Base-by-base conservation (phyloP, 2,888 invertebrate species). In the Clistopyga incitator region DNA sequence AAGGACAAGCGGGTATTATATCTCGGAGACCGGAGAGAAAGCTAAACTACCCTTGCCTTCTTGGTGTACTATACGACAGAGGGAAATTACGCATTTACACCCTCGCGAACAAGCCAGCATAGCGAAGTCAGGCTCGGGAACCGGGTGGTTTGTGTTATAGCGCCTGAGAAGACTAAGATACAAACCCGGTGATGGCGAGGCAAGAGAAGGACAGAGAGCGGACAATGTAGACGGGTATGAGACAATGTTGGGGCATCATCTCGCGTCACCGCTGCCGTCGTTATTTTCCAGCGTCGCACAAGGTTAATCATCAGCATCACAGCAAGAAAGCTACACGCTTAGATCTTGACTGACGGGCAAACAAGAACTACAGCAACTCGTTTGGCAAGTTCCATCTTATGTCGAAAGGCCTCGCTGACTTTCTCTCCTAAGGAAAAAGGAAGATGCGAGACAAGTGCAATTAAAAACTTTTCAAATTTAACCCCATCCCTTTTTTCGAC, bases 391-490 rank as follows among this genome's bases (percentile, higher is more conserved):
- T 77, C 77, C 23, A 70, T 77, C 76, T 82, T 77, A 77, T 68
- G 77, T 56, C 80, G 68, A 75, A 4, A 11, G 25, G 25, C 15
- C 70, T 6, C 23, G 52, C 71, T 25, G 13, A 56, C 56, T 25
- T 56, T 25, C 56, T 29, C 56, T 15, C 13, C 25, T 23, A 11
- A 56, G 56, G 56, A 56, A 56, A 56, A 56, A 75, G 59, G 79
- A 74, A 82, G 75, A 50, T 50, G 54, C 81, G 82, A 81, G 84
- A 85, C 86, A 82, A 79, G 85, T 84, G 87, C 87, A 88, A 87
- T 91, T 89, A 89, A 92, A 93, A 93, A 93, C 92, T 93, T 93
- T 93, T 92, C 87, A 92, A 93, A 93, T 93, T 92, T 92, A 91
- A 91, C 91, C 91, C 92, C 90, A 92, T 91, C 90, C 81, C 86